phyloP scores from a whole-genome alignment of 2,888 invertebrate genomes.

The Drosophila kokeensis region DNA sequence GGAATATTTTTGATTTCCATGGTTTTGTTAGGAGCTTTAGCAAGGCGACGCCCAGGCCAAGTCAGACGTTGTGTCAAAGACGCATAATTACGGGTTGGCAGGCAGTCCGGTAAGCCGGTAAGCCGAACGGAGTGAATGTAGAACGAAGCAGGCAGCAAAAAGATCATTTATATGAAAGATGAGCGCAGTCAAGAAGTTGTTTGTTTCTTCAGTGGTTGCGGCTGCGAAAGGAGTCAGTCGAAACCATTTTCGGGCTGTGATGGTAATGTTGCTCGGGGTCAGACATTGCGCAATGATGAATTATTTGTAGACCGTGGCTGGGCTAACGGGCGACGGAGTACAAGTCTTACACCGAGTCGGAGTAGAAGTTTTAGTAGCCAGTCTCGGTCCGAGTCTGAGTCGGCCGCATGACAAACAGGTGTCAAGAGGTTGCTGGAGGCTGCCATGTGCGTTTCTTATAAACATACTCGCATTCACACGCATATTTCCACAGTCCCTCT shows the following conservation, averaged over 20 bases:
- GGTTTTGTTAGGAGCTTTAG: slow-evolving; percentile 31
- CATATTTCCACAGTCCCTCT: slow-evolving; percentile 1
- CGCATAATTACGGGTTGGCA: slow-evolving; percentile 81
- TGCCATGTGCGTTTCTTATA: slow-evolving; percentile 13
- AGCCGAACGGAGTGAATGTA: slow-evolving; percentile 30
- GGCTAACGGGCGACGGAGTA: slow-evolving; percentile 11
- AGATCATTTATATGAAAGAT: slow-evolving; percentile 78
- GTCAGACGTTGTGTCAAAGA: slow-evolving; percentile 70
- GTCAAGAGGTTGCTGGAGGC: slow-evolving; percentile 67
- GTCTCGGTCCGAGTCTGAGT: slow-evolving; percentile 5
- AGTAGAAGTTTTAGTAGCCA: slow-evolving; percentile 4
- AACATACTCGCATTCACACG: slow-evolving; percentile 9
- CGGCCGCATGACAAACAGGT: slow-evolving; percentile 76
- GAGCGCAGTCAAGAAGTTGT: slow-evolving; percentile 51
- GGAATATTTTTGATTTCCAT: slow-evolving; percentile 2
- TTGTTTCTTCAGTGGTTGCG: slow-evolving; percentile 40
- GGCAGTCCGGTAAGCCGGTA: slow-evolving; percentile 39
- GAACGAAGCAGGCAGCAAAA: slow-evolving; percentile 34
- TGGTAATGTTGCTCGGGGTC: slow-evolving; percentile 55
- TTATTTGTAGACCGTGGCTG: slow-evolving; percentile 75
- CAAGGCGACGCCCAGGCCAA: slow-evolving; percentile 26
- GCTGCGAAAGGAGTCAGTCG: slow-evolving; percentile 44
- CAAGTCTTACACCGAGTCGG: not conserved
- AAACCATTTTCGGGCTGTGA: slow-evolving; percentile 40
- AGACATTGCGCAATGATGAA: slow-evolving; percentile 74